phyloP scores from a whole-genome alignment of 23 tunicate genomes.

The Botrylloides violaceus region DNA sequence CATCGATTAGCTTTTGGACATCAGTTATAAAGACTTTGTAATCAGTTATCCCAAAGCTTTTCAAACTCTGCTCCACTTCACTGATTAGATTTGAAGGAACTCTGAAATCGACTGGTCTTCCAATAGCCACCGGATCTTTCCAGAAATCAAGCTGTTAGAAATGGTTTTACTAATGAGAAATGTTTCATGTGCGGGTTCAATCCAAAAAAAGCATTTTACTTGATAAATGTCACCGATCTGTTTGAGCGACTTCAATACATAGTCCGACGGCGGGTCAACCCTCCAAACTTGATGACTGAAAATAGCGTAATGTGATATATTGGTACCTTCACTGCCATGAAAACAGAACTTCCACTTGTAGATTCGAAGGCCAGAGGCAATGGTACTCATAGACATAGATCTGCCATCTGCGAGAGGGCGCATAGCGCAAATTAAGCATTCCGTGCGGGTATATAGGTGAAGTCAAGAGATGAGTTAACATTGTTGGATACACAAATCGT shows the following conservation, averaged over 20 bases:
- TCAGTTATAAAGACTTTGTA: neutral
- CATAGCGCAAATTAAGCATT: no score
- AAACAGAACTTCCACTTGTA: no score
- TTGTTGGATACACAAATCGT: no score
- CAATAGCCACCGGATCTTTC: slow-evolving; percentile 6
- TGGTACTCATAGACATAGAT: no score
- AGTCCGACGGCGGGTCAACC: neutral
- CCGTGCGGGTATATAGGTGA: no score
- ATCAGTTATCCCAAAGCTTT: neutral
- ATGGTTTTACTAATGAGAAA: no score
- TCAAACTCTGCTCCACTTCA: neutral
- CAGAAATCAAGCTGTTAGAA: slow-evolving; percentile 18
- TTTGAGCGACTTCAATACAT: neutral
- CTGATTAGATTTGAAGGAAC: slow-evolving; percentile 4
- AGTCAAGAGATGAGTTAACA: no score
- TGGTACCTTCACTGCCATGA: no score
- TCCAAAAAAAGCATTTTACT: neutral
- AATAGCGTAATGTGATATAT: neutral
- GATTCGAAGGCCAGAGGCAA: no score
- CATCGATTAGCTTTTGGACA: slow-evolving; percentile 23
- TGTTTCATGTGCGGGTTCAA: no score
- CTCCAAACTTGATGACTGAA: slow-evolving; percentile 21
- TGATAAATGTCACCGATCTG: neutral
- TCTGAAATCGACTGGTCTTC: slow-evolving; percentile 12
- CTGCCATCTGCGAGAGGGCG: no score